Evolutionary conservation across 2,888 invertebrate species (phyloP), one percentile per base, ranked within the genome.

Genomic region (Polyommatus icarus): DNA sequence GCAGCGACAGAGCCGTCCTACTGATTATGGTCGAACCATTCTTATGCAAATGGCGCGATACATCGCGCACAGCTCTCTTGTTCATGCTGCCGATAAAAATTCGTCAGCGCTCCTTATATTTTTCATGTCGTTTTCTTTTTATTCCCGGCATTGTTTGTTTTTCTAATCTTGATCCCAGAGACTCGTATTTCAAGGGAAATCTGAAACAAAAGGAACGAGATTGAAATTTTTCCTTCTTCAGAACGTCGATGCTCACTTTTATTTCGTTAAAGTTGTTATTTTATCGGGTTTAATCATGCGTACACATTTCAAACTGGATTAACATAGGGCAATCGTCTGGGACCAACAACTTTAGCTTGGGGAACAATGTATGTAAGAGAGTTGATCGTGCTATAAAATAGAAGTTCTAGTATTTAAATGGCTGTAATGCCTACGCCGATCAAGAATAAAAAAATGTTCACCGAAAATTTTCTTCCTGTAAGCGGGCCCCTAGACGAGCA

Each of bases 1-100:
- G 81, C 57, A 85, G 77, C 87, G 88, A 81, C 87, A 87, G 79
- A 83, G 84, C 29, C 85, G 80, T 76, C 86, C 87, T 6, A 84
- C 84, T 54, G 7, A 82, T 79, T 76, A 82, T 73, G 67, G 78
- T 67, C 36, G 80, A 76, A 46, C 79, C 79, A 36, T 73, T 80
- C 76, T 79, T 80, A 54, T 75, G 50, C 24, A 75, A 54, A 54
- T 50, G 50, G 75, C 54, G 75, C 46, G 75, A 54, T 46, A 46
- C 5, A 54, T 54, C 75, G 46, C 50, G 50, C 54, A 75, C 50
- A 1, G 46, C 50, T 20, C 24, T 54, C 24, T 75, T 40, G 50
- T 29, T 29, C 75, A 75, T 75, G 46, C 24, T 40, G 72, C n/a
- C 8, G 40, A 72, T 72, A 40, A n/a, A 20, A 72, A n/a, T 10